Evolutionary conservation across 2,888 invertebrate genomes (phyloP), one percentile per base, ranked within the genome.

Genomic region (Clanis bilineata): DNA sequence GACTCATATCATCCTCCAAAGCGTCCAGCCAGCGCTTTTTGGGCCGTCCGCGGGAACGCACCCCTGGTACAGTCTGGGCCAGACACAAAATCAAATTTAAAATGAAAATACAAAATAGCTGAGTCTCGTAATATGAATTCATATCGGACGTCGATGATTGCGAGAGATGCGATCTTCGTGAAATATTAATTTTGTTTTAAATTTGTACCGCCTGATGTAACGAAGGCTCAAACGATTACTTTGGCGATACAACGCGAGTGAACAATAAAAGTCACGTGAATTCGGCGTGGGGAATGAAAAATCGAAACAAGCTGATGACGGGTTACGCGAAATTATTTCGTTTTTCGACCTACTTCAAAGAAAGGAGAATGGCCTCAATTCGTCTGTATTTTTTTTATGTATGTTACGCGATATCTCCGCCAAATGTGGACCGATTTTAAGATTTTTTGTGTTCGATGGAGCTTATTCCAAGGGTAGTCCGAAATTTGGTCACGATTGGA

Each of bases 141-240:
- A 43, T 18, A 44, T 21, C 22, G 22, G 4, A n/a, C n/a, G n/a
- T n/a, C 18, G 3, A 39, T 58, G 47, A 58, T 58, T 38, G 38
- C 18, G 18, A 47, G 15, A 1, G 15, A 5, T 15, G 15, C 2
- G n/a, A n/a, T 15, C 10, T n/a, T 58, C 23, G 32, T 47, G 38
- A 18, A 39, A 36, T 22, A n/a, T 38, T 3, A 25, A 15, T 44
- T 32, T 21, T 32, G 36, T 25, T 58, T 39, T 47, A 47, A 47
- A 45, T 38, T 23, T 45, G 55, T 10, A 12, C 22, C 36, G 5
- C 23, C 21, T 18, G 15, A 7, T 58, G 57, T 57, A 57, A 57
- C 36, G 45, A 58, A 58, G 18, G 44, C 32, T 21, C 47, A 58
- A 58, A 25, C 58, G 47, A 47, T 39, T 58, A 47, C 38, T 36